Base-by-base conservation (phyloP, 2,888 invertebrate species). In the Stratiomys singularior region DNA sequence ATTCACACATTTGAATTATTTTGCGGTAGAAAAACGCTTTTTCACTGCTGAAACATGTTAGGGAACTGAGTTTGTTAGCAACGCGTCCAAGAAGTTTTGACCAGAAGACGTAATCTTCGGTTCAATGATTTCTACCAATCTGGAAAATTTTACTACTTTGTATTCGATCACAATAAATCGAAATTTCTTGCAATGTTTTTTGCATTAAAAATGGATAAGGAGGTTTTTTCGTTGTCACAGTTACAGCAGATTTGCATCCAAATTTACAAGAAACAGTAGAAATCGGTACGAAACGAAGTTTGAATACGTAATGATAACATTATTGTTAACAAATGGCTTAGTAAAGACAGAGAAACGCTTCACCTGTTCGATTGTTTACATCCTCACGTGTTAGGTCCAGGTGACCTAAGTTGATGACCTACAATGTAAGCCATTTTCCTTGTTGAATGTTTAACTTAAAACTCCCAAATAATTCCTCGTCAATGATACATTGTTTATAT, bases 161-260 rank as follows among this genome's bases (percentile, higher is more conserved):
- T 27, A 67, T 67, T 67, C 67, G 67, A 67, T 37, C n/a, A 44
- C 30, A 9, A 28, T 64, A 27, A 64, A 64, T 28, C 30, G 13
- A 64, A 37, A n/a, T n/a, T n/a, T n/a, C n/a, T n/a, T n/a, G 37
- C 37, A 37, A 9, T 37, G 37, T 37, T 37, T 37, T n/a, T 37
- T 9, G 5, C 37, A 37, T 37, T 37, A 9, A 37, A 52, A 9
- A 52, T 52, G 52, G 4, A 18, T 44, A 52, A 9, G 15, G 52
- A 2, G 3, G 52, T 52, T 52, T 37, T 13, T 52, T 15, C n/a
- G n/a, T n/a, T 52, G 52, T 52, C 15, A 18, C 52, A 13, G 15
- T 52, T 9, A 37, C 37, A 37, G 9, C 52, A 9, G 4, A 52
- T 52, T 52, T 52, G 52, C 52, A 52, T 18, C 15, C 3, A 52